phyloP scores from a whole-genome alignment of 2,888 invertebrate species.

The Xestia c-nigrum region DNA sequence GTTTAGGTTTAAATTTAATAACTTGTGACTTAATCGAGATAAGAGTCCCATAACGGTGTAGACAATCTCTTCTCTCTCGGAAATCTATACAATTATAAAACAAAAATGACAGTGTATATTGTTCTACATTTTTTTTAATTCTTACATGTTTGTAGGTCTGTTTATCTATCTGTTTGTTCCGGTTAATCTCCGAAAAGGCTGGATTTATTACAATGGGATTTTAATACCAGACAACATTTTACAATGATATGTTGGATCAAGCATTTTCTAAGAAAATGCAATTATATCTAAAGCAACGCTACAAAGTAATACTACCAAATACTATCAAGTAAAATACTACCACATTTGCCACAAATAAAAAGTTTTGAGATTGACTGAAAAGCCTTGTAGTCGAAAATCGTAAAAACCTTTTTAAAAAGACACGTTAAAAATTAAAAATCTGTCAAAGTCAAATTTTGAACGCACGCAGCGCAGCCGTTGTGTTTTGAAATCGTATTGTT shows the following conservation, averaged over 20 bases:
- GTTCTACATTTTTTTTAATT: too few relatives aligned
- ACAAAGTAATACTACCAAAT: not conserved
- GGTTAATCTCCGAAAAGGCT: not conserved
- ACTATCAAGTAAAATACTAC: not conserved
- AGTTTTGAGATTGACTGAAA: not conserved
- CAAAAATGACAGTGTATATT: too few relatives aligned
- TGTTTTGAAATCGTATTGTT: conserved; percentile 53
- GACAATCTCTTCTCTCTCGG: not conserved
- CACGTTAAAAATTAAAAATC: conserved; percentile 10
- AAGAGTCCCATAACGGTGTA: not conserved
- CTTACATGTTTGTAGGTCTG: too few relatives aligned
- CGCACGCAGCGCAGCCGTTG: conserved; percentile 58
- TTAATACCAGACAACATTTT: not conserved
- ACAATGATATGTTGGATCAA: not conserved
- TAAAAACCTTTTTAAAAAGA: conserved; percentile 12
- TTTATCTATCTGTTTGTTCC: too few relatives aligned
- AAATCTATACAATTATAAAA: too few relatives aligned
- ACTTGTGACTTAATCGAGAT: not conserved
- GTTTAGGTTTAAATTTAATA: too few relatives aligned
- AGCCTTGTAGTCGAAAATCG: not conserved
- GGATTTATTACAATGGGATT: not conserved
- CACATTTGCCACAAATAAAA: not conserved
- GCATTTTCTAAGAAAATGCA: not conserved
- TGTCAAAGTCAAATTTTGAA: conserved; percentile 65
- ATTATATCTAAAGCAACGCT: not conserved